phyloP scores from a whole-genome alignment of 2,113 vertebrate species.

The Corvus moneduloides region DNA sequence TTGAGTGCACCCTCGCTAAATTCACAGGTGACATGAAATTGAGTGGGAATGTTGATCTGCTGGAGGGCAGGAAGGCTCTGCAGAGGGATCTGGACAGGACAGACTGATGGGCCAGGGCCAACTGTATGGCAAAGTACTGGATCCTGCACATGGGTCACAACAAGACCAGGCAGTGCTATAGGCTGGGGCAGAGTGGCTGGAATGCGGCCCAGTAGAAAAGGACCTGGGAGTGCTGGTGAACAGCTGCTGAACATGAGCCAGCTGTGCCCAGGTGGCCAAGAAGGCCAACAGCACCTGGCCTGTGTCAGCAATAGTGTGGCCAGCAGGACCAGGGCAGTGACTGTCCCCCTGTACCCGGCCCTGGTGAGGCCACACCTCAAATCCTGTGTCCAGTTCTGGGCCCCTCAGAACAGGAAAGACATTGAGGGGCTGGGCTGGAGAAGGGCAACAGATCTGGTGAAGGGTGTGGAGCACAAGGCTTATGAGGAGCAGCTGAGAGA shows the following conservation, averaged over 20 bases:
- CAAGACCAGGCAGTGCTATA: neutral
- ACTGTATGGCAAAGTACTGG: neutral
- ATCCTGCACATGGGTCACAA: neutral
- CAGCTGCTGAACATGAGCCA: neutral
- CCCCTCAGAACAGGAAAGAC: neutral
- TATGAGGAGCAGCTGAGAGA: neutral
- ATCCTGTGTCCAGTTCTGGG: neutral
- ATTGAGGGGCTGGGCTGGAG: neutral
- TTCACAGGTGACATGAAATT: neutral
- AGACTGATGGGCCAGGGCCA: neutral
- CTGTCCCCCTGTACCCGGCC: rapidly evolving
- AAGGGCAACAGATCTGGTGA: rapidly evolving
- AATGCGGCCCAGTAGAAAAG: neutral
- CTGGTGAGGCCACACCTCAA: neutral
- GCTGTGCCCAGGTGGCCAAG: neutral
- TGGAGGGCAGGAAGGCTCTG: neutral
- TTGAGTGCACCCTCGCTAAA: neutral
- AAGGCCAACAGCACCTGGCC: neutral
- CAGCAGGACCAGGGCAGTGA: neutral
- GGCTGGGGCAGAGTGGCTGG: neutral
- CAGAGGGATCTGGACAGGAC: neutral
- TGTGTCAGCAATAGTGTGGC: neutral
- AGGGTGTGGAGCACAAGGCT: neutral
- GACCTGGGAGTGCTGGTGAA: neutral
- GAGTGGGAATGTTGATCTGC: neutral